phyloP scores from a whole-genome alignment of 1,140 invertebrate species.

The Harpegnathos saltator region DNA sequence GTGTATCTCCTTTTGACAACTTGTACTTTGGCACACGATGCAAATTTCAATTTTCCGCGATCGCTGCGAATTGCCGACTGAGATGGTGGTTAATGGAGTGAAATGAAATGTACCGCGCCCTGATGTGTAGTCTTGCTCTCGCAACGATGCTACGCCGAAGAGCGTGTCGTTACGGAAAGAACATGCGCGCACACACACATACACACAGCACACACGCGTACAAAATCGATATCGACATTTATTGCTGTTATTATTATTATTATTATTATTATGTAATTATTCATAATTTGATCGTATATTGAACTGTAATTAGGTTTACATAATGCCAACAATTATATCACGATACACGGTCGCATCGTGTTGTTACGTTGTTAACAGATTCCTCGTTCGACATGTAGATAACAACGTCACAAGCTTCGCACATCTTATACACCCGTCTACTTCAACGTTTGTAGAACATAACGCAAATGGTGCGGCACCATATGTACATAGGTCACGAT shows the following conservation, averaged over 20 bases:
- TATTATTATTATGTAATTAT: too few species aligned
- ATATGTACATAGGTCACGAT: too few species aligned
- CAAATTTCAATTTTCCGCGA: background rate
- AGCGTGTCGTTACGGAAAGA: background rate
- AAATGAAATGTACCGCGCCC: too few species aligned
- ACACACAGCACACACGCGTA: too few species aligned
- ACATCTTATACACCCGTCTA: background rate
- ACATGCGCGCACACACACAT: too few species aligned
- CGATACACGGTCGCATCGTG: background rate
- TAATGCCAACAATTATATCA: constrained; percentile 25
- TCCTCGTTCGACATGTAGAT: background rate
- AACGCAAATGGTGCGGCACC: background rate
- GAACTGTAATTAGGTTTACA: constrained; percentile 1
- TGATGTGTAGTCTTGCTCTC: background rate
- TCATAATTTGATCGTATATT: background rate
- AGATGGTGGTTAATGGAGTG: too few species aligned
- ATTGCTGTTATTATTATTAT: background rate
- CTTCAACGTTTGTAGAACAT: constrained; percentile 28
- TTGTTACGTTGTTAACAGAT: constrained; percentile 15
- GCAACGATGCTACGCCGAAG: background rate
- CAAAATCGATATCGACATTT: background rate
- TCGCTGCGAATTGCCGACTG: background rate
- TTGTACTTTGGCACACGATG: background rate
- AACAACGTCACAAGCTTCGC: constrained; percentile 9
- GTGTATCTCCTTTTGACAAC: background rate